These are phyloP conservation scores for Cottoperca gobio DNA, from an alignment of 2,797 vertebrate genomes.

Conservation along the genomic window DNA sequence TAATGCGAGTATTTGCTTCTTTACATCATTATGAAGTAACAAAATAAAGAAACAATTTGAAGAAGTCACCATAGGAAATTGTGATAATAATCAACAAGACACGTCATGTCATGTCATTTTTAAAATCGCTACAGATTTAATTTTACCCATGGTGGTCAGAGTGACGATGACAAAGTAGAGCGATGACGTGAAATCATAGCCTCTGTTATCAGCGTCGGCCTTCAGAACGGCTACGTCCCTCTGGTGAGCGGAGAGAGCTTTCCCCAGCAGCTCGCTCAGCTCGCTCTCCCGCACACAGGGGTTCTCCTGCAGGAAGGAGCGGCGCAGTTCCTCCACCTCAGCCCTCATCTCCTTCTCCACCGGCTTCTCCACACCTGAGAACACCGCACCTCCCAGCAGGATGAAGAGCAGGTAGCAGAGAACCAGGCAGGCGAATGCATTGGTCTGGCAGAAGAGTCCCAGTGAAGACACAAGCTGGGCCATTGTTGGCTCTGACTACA, in stretches of 20 bases:
- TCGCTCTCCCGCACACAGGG: conserved; percentile 71
- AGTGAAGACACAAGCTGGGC: conserved; percentile 10
- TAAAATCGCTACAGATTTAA: too few relatives aligned
- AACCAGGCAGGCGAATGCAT: conserved; percentile 67
- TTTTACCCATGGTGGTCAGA: conserved; percentile 87
- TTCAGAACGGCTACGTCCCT: conserved; percentile 71
- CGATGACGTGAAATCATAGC: conserved; percentile 83
- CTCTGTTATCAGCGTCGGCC: conserved; percentile 40
- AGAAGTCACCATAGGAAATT: background rate
- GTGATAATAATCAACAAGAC: background rate
- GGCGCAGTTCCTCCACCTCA: conserved; percentile 63
- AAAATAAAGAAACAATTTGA: background rate
- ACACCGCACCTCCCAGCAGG: conserved; percentile 73
- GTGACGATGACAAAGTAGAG: conserved; percentile 85
- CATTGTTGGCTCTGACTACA: conserved; percentile 48
- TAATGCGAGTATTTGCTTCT: background rate
- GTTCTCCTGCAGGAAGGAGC: conserved; percentile 71
- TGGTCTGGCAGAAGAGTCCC: conserved; percentile 20
- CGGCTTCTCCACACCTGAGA: conserved; percentile 77
- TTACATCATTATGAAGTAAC: background rate
- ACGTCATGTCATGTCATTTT: too few relatives aligned
- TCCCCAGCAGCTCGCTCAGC: conserved; percentile 74
- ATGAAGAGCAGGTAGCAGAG: conserved; percentile 74
- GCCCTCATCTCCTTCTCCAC: conserved; percentile 67
- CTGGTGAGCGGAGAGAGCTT: conserved; percentile 64